Conservation (phyloP, 2,113 vertebrate genomes). For the Stegostoma tigrinum region DNA sequence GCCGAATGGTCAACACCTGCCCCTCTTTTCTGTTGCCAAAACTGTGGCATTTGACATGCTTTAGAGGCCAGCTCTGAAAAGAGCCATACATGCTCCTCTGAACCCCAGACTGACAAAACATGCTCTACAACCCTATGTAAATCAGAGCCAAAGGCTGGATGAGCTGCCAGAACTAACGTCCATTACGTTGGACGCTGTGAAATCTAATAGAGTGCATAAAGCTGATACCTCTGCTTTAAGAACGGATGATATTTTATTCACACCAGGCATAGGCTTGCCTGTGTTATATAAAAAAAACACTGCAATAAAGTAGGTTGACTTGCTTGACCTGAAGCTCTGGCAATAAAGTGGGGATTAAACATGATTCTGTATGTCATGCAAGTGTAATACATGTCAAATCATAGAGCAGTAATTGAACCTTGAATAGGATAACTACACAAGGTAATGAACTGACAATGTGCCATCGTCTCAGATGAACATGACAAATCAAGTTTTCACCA, state of each 20-base stretch:
- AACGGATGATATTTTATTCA: background rate
- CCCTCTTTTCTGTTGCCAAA: background rate
- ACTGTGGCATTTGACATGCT: background rate
- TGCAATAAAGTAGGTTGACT: background rate
- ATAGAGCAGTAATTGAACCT: background rate
- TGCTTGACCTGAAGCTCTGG: background rate
- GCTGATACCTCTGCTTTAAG: background rate
- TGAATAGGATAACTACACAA: background rate
- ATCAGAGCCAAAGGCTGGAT: background rate
- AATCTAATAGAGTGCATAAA: background rate
- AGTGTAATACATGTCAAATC: background rate
- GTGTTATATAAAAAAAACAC: background rate
- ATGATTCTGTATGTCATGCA: background rate
- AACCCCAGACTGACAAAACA: background rate
- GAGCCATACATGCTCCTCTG: too few relatives aligned
- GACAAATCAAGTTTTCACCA: background rate
- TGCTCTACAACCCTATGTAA: background rate
- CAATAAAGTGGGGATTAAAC: background rate
- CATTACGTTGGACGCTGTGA: background rate
- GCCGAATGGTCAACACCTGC: background rate
- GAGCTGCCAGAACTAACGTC: background rate
- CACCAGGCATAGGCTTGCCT: background rate
- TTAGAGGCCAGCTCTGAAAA: background rate
- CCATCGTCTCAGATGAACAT: background rate
- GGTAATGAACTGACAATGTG: background rate